phyloP scores from a whole-genome alignment of 92 coral and sea anemone genomes.

The Porites cylindrica region DNA sequence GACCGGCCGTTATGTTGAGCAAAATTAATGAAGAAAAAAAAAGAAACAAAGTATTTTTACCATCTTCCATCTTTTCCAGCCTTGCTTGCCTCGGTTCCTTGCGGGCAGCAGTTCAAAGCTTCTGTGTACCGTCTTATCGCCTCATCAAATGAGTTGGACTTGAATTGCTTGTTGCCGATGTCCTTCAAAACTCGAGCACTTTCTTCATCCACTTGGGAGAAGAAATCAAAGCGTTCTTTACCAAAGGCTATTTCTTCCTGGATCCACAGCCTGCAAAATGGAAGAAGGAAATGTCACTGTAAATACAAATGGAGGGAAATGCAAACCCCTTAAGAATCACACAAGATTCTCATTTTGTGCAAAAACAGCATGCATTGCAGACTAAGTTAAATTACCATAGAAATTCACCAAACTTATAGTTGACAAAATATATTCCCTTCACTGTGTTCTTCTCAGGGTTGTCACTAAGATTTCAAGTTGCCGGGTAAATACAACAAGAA shows the following conservation, averaged over 20 bases:
- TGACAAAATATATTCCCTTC: too few relatives aligned
- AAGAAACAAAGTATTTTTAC: constrained; percentile 15
- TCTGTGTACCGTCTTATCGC: constrained; percentile 76
- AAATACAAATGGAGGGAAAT: too few relatives aligned
- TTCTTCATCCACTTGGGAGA: constrained; percentile 55
- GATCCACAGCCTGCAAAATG: constrained; percentile 74
- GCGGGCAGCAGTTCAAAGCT: constrained; percentile 82
- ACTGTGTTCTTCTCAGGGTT: too few relatives aligned
- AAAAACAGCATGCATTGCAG: too few relatives aligned
- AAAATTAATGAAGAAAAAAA: too few relatives aligned
- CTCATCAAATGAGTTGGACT: constrained; percentile 62
- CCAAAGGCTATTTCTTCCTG: constrained; percentile 71
- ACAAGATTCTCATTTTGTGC: too few relatives aligned
- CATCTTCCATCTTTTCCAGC: constrained; percentile 68
- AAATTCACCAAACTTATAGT: too few relatives aligned
- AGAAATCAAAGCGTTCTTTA: constrained; percentile 48
- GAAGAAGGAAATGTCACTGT: background rate
- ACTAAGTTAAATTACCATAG: too few relatives aligned
- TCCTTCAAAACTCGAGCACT: constrained; percentile 79
- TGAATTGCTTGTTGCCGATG: constrained; percentile 85
- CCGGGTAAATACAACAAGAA: too few relatives aligned
- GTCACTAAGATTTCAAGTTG: too few relatives aligned
- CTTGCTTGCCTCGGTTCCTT: constrained; percentile 57
- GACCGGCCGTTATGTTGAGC: background rate
- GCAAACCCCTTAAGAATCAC: too few relatives aligned